These are phyloP conservation scores for Lutjanus argentimaculatus DNA, from an alignment of 2,797 vertebrate species.

Conservation along the genomic window DNA sequence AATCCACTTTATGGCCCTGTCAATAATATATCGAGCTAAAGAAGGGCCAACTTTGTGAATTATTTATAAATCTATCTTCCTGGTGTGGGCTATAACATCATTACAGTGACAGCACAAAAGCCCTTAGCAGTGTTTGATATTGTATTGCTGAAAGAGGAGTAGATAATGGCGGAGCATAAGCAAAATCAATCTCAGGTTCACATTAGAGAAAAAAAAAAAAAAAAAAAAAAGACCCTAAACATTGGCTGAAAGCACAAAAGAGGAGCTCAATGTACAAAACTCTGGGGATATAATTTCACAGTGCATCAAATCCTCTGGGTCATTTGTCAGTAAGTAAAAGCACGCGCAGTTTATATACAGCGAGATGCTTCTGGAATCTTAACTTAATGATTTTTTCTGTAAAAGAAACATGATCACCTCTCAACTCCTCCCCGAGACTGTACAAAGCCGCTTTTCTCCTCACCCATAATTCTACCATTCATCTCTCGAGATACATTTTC, in stretches of 20 bases:
- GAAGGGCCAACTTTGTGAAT: constrained; percentile 81
- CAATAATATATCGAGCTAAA: constrained; percentile 81
- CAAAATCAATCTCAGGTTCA: constrained; percentile 58
- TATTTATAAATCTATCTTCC: constrained; percentile 82
- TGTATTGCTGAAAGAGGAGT: constrained; percentile 69
- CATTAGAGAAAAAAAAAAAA: constrained; percentile 18
- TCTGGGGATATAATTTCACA: constrained; percentile 47
- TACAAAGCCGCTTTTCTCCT: constrained; percentile 29
- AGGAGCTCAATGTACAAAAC: constrained; percentile 44
- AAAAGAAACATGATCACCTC: constrained; percentile 38
- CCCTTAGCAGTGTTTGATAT: constrained; percentile 73
- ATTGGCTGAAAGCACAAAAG: constrained; percentile 33
- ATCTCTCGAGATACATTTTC: constrained; percentile 40
- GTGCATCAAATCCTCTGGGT: constrained; percentile 41
- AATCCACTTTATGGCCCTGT: constrained; percentile 77
- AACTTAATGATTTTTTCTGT: constrained; percentile 21
- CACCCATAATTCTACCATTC: constrained; percentile 18
- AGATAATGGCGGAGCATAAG: constrained; percentile 65
- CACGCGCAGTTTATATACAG: neutral
- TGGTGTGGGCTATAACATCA: constrained; percentile 72
- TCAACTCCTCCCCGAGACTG: constrained; percentile 36
- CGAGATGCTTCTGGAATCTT: constrained; percentile 22
- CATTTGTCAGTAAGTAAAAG: constrained; percentile 52
- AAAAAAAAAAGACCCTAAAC: constrained; percentile 33
- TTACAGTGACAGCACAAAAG: constrained; percentile 74